Conservation (phyloP, 2,888 invertebrate genomes). For the Zaprionus lineosus region DNA sequence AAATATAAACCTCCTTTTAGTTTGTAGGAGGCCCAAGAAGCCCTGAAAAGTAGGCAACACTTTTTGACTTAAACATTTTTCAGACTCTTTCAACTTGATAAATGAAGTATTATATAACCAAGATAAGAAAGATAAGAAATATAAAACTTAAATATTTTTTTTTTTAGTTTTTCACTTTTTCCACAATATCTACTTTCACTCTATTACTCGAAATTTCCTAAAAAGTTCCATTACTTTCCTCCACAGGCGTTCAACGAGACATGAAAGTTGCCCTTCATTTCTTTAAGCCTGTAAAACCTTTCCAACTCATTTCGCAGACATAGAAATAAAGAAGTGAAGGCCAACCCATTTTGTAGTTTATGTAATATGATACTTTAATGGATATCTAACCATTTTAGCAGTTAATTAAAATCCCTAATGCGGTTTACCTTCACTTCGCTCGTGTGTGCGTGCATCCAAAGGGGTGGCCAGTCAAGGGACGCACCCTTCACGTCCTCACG, state of each 20-base stretch:
- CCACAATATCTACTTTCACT: neutral
- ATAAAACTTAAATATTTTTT: no score
- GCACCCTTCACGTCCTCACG: slow-evolving; percentile 23
- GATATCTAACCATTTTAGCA: slow-evolving; percentile 60
- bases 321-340: slow-evolving; percentile 1
- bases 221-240: neutral
- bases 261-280: neutral
- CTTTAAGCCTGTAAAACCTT: slow-evolving; percentile 53
- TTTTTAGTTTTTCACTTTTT: no score
- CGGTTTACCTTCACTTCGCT: slow-evolving; percentile 52
- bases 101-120: no score
- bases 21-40: no score
- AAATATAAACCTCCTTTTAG: no score
- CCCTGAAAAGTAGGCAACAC: no score
- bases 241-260: neutral
- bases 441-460: slow-evolving; percentile 27
- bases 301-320: slow-evolving; percentile 41
- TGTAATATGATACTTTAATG: slow-evolving; percentile 81
- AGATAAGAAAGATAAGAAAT: no score
- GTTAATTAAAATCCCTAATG: slow-evolving; percentile 74
- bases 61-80: no score
- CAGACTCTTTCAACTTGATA: no score
- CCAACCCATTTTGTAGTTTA: slow-evolving; percentile 16
- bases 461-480: slow-evolving; percentile 48
- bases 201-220: neutral